Base-by-base conservation (phyloP, 2,888 invertebrate species). In the Branchipolynoe longqiensis region DNA sequence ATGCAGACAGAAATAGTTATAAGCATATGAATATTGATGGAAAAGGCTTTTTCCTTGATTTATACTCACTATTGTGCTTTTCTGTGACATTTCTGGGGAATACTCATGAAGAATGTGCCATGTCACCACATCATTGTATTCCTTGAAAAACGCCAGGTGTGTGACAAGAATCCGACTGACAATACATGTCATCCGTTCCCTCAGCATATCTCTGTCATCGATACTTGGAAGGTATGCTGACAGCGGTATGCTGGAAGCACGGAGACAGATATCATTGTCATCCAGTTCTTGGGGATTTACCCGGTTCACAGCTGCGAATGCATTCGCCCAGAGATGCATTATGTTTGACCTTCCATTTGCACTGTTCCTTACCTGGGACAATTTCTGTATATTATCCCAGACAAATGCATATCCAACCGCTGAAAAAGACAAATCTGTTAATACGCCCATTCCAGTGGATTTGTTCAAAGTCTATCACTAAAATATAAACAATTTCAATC, bases 371-470 rank as follows among this genome's bases (percentile, higher is more conserved):
- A 28, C 31, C 31, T 62, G 62, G 62, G 62, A 62, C 31, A 12
- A n/a, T 31, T 62, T 62, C 62, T 62, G 62, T 6, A 62, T 62
- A 62, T 62, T 62, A n/a, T 62, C 62, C 62, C 62, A 62, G 25
- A 62, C 62, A 28, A 62, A 62, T 6, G 62, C 62, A 62, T 62
- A 62, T 62, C 62, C 62, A 18, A 25, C 14, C 8, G 12, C 31
- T 31, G 25, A 12, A 25, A 28, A 62, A 62, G 25, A 18, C 6
- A 12, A 6, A 62, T 8, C 6, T 6, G 8, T 18, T 6, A 8
- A 62, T 14, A n/a, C 8, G 8, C 8, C 6, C 25, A 22, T 18
- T 8, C n/a, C 62, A 62, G 8, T 62, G 31, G n/a, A n/a, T 62
- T 48, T 18, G 48, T 48, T 48, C 48, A 8, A 12, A 18, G 18